These are phyloP conservation scores for Ceriagrion tenellum DNA, from an alignment of 2,888 invertebrate genomes.

Conservation along the genomic window DNA sequence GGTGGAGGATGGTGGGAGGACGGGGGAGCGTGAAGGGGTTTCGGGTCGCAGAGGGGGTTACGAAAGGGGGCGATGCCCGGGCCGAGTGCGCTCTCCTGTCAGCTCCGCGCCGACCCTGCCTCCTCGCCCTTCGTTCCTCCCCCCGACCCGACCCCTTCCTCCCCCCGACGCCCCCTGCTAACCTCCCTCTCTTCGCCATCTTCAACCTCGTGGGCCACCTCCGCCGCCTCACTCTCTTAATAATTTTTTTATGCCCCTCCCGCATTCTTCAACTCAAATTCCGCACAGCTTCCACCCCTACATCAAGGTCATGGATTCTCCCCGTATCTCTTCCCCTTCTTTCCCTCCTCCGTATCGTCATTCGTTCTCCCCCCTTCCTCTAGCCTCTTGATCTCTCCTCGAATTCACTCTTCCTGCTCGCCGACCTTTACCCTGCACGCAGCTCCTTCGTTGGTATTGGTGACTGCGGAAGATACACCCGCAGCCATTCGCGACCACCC, in stretches of 20 bases:
- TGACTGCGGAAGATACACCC: not conserved
- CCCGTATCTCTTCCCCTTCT: not conserved
- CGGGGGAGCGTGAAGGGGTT: not conserved
- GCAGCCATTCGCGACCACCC: not conserved
- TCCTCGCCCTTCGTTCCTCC: slow-evolving; percentile 72
- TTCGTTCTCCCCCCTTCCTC: too few relatives aligned
- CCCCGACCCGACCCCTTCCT: slow-evolving; percentile 71
- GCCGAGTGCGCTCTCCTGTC: slow-evolving; percentile 53
- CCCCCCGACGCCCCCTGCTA: slow-evolving; percentile 71
- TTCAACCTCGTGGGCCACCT: slow-evolving; percentile 44
- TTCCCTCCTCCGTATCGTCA: not conserved
- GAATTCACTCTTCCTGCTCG: not conserved
- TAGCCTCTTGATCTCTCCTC: not conserved
- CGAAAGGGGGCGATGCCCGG: slow-evolving; percentile 58
- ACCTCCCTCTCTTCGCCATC: not conserved
- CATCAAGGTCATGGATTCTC: slow-evolving; percentile 16
- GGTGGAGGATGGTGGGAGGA: not conserved
- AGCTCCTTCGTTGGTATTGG: not conserved
- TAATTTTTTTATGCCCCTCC: not conserved
- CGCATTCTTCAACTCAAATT: slow-evolving; percentile 8
- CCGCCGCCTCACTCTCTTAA: slow-evolving; percentile 50
- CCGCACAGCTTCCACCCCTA: not conserved
- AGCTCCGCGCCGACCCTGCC: slow-evolving; percentile 69
- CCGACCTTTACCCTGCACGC: not conserved
- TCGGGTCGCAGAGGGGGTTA: not conserved